Percentiles rank a stretch among this genome's conserved stretches.
phyloP scores from a whole-genome alignment of 1,140 invertebrate species.

The Drosophila azteca region DNA sequence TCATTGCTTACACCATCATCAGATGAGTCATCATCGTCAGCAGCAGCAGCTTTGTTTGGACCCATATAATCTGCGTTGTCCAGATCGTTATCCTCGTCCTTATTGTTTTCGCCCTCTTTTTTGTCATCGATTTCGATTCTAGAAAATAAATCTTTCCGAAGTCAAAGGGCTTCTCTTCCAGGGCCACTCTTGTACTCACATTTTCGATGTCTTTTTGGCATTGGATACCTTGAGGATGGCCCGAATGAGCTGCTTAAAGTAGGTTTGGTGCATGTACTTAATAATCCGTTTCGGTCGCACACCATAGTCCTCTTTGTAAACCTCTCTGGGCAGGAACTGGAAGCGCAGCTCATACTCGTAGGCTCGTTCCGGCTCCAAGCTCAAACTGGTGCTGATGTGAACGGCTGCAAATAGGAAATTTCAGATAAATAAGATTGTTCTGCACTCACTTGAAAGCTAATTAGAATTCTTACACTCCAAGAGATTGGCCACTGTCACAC shows the following conservation, averaged over 20 bases:
- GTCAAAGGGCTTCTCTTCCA: background rate
- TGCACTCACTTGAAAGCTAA: background rate
- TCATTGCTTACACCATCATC: conserved; percentile 84
- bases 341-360: conserved; percentile 87
- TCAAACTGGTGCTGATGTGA: conserved; percentile 87
- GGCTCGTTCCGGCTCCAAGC: conserved; percentile 85
- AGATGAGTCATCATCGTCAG: conserved; percentile 84
- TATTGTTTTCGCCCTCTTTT: conserved; percentile 53
- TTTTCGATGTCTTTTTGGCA: conserved; percentile 60
- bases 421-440: background rate
- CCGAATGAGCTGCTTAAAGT: conserved; percentile 87
- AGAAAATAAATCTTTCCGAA: background rate
- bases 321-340: conserved; percentile 89
- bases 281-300: conserved; percentile 89
- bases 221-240: conserved; percentile 84
- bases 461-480: conserved; percentile 86
- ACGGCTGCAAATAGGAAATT: conserved; percentile 78
- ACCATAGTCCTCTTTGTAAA: conserved; percentile 89
- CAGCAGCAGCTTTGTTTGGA: conserved; percentile 15
- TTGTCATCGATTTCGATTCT: conserved; percentile 75
- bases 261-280: conserved; percentile 87
- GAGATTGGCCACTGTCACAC: conserved; percentile 91
- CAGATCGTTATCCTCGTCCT: conserved; percentile 74
- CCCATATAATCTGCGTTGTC: conserved; percentile 57
- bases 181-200: conserved; percentile 26